Evolutionary conservation across 2,797 vertebrate genomes (phyloP).

Genomic region (Silurus aristotelis): DNA sequence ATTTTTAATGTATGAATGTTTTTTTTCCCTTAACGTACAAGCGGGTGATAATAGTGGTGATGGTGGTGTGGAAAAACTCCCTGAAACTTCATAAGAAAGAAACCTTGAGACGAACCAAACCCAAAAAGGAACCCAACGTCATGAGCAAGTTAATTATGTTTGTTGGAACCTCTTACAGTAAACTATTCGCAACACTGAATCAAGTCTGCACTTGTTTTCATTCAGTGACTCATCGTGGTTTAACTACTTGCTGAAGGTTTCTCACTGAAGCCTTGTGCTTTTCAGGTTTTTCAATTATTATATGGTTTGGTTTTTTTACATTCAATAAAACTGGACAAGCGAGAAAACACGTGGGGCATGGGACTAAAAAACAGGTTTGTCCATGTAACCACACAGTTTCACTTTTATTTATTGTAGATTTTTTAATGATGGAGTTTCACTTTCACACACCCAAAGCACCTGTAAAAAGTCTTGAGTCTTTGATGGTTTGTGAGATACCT

Average conservation of each 20-base stretch:
- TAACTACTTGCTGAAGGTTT: neutral
- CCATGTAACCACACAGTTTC: neutral
- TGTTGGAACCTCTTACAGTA: too few species aligned
- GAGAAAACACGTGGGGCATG: neutral
- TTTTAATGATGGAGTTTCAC: neutral
- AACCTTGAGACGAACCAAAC: too few species aligned
- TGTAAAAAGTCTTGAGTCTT: too few species aligned
- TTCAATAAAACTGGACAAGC: neutral
- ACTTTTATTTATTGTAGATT: neutral
- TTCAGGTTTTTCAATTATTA: neutral
- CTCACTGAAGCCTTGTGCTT: neutral
- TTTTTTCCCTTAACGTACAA: too few species aligned
- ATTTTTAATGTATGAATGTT: too few species aligned
- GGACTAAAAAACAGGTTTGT: neutral
- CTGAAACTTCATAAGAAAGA: too few species aligned
- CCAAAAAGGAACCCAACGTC: too few species aligned
- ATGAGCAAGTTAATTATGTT: too few species aligned
- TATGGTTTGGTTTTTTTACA: neutral
- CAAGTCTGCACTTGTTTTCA: neutral
- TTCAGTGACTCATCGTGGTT: neutral
- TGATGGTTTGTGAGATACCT: too few species aligned
- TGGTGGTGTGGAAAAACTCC: too few species aligned
- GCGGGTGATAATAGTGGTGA: too few species aligned
- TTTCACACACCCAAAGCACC: neutral
- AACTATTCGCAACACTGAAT: too few species aligned